Evolutionary conservation across 2,113 vertebrate genomes (phyloP), one percentile per base, ranked within the genome.

Genomic region (Tenrec ecaudatus): DNA sequence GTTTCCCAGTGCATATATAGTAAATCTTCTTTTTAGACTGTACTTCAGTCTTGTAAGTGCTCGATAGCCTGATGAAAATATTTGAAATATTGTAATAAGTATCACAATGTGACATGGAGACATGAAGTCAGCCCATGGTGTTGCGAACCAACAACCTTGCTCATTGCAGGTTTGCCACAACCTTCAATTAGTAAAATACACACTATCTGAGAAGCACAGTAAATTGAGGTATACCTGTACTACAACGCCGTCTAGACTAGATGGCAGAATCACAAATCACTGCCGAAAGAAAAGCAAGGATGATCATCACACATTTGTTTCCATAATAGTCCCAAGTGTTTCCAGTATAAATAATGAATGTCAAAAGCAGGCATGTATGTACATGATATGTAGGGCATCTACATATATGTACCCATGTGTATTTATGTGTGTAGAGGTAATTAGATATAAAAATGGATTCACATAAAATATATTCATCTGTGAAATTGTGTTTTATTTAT

Each of bases 211-310:
- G 60, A 62, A 62, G 19, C 60, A 62, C 60, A 62, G 12, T 62
- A 62, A 62, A 19, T 11, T 23, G 60, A 20, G 19, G 22, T 62
- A 62, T 22, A 23, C 60, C 60, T 66, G 23, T 14, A 25, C 20
- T 62, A 22, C 25, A 38, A 89, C 62, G 8, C 85, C 33, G 86
- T 86, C 6, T 47, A 58, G 29, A 38, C 4, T 82, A 47, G 20
- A 84, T 25, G 33, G 9, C 62, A 88, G 12, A 29, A 75, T 79
- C 11, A 87, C 25, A 82, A 77, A 23, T 90, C 47, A 71, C 10
- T 36, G 40, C 19, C n/a, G 43, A 85, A 92, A 90, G 15, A 92
- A 90, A 75, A 58, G 16, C 22, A 8, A 73, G 7, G 92, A 64
- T 78, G 19, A 77, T 82, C 71, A 47, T 16, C 60, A 66, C 88